phyloP scores from a whole-genome alignment of 2,888 invertebrate genomes.

The Lampropteryx suffumata region DNA sequence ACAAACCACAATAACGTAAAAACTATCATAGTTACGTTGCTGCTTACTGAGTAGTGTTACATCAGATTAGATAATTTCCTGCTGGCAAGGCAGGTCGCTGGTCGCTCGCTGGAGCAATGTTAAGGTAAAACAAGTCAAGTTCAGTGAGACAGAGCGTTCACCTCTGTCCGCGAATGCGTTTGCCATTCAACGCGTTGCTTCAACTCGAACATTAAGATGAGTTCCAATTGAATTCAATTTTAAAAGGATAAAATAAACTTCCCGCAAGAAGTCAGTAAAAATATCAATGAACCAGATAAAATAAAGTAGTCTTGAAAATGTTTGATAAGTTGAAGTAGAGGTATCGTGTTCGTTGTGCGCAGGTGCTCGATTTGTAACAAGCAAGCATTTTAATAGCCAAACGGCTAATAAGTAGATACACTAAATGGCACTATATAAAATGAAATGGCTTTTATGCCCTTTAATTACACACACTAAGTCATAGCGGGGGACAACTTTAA shows the following conservation, averaged over 20 bases:
- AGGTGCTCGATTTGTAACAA: conserved; percentile 25
- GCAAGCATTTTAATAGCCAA: neutral
- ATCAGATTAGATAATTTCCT: conserved; percentile 43
- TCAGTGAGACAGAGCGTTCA: conserved; percentile 65
- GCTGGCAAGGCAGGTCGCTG: conserved; percentile 22
- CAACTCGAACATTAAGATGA: conserved; percentile 16
- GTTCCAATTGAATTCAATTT: conserved; percentile 1
- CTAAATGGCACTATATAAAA: neutral
- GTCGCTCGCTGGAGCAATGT: conserved; percentile 47
- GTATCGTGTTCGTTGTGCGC: conserved; percentile 11
- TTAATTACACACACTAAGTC: too few relatives aligned
- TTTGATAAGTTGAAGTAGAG: too few relatives aligned
- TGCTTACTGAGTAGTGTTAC: conserved; percentile 19
- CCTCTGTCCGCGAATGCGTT: conserved; percentile 59
- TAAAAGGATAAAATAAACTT: conserved; percentile 4
- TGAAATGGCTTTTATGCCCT: neutral
- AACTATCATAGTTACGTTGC: neutral
- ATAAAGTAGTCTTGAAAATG: too few relatives aligned
- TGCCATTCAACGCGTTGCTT: conserved; percentile 39
- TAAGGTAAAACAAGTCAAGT: conserved; percentile 71
- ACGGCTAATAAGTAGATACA: neutral
- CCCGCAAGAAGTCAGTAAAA: neutral
- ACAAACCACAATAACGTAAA: too few relatives aligned
- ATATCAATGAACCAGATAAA: too few relatives aligned
- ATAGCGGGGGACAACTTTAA: too few relatives aligned